Base-by-base conservation (phyloP, 2,888 invertebrate genomes). In the Rhagonycha fulva region DNA sequence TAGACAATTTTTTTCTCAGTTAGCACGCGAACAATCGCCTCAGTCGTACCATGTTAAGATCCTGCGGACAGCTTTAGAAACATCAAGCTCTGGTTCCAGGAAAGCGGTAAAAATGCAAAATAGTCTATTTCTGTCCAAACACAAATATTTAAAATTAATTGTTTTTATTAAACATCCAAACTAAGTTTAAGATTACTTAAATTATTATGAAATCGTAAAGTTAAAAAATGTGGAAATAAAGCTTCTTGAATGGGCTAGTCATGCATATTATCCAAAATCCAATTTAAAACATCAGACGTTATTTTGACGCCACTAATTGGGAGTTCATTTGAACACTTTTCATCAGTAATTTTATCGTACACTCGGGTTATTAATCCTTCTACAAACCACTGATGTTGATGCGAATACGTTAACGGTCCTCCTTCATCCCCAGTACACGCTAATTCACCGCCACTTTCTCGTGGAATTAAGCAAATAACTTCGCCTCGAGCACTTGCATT, bases 261-360 rank as follows among this genome's bases (percentile, higher is more conserved):
- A 11, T 62, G 47, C 24, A 72, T 72, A 1, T 30, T 72, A 7
- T 67, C n/a, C 14, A 72, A 72, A 14, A 72, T 72, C 72, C 72
- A 72, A 23, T 67, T 47, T 23, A 68, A 26, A 14, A 67, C 61
- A 9, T 68, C 72, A 11, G 72, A 14, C 4, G 66, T 72, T 14
- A 72, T 67, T 23, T 24, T n/a, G 14, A 61, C 28, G 12, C 11
- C 67, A 72, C 26, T 28, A 68, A 72, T 61, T 4, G 66, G 61
- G 1, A 19, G 28, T 14, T 60, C 14, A 14, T 68, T 67, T 14
- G 67, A 60, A 60, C 72, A 72, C 10, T 14, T n/a, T 7, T 60
- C 14, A 11, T 14, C 71, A 7, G 19, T n/a, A 12, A 12, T 60
- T 14, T 14, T 26, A 19, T 26, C 10, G 14, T 72, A 61, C 11